A percentile compares a stretch with the other conserved stretches of the same genome.
phyloP scores from a whole-genome alignment of 2,113 vertebrate genomes.

The Gymnarchus niloticus region DNA sequence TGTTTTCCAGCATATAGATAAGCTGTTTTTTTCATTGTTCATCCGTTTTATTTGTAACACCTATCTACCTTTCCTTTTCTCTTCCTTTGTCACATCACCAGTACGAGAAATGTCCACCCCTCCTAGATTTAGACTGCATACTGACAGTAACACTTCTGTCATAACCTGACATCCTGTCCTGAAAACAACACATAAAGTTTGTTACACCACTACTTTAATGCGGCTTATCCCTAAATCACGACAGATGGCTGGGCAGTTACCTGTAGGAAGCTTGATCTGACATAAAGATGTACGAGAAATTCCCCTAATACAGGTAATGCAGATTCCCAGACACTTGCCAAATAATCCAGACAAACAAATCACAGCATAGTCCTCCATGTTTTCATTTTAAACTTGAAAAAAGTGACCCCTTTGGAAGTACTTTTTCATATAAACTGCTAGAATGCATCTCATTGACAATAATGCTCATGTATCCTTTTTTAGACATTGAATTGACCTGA shows the following conservation, averaged over 20 bases:
- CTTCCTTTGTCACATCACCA: neutral
- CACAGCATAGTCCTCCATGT: too few species aligned
- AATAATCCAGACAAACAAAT: too few species aligned
- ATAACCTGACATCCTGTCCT: neutral
- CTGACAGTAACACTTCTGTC: neutral
- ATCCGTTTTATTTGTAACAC: neutral
- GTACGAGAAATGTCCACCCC: neutral
- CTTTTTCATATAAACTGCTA: too few species aligned
- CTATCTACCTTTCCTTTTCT: neutral
- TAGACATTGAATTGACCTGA: neutral
- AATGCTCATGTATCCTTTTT: too few species aligned
- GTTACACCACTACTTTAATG: neutral
- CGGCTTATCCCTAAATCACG: neutral
- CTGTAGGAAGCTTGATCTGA: neutral
- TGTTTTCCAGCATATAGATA: neutral
- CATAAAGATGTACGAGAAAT: too few species aligned
- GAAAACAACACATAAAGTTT: neutral
- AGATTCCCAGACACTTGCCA: neutral
- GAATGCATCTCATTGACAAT: too few species aligned
- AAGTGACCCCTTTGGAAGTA: too few species aligned
- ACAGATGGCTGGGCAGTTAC: neutral
- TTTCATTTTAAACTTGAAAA: too few species aligned
- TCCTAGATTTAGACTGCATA: neutral
- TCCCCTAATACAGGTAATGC: neutral
- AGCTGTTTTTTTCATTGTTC: neutral